These are phyloP conservation scores for Phoronis australis DNA, from an alignment of 2,888 invertebrate genomes.

Conservation along the genomic window DNA sequence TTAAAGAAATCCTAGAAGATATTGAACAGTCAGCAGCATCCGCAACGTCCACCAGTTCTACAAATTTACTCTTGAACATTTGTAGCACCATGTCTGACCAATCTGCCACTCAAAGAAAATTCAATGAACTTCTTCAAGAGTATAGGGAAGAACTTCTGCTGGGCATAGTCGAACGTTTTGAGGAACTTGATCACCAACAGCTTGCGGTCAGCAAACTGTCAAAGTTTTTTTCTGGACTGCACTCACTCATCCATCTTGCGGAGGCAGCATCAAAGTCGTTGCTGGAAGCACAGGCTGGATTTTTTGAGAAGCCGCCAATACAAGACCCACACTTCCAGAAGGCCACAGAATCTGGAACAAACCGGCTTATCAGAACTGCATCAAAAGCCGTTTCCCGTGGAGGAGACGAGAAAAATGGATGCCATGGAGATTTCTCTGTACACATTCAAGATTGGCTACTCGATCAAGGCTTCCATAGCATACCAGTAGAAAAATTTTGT, in stretches of 20 bases:
- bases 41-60: not conserved
- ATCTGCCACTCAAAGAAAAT: conserved; percentile 3
- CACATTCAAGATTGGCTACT: conserved; percentile 6
- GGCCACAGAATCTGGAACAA: conserved; percentile 4
- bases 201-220: not conserved
- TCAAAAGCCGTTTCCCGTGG: conserved; percentile 10
- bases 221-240: conserved; percentile 5
- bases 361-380: conserved; percentile 6
- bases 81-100: conserved; percentile 5
- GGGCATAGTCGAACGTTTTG: not conserved
- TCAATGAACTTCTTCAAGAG: conserved; percentile 2
- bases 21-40: not conserved
- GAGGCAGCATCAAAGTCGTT: too few relatives aligned
- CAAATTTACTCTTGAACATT: conserved; percentile 2
- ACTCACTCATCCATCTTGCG: conserved; percentile 2
- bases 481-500: conserved; percentile 9
- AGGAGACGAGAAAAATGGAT: conserved; percentile 10
- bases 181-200: not conserved
- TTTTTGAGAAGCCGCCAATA: not conserved
- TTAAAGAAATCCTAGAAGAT: conserved; percentile 10
- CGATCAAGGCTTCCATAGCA: conserved; percentile 1
- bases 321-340: conserved; percentile 1
- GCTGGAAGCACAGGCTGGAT: too few relatives aligned
- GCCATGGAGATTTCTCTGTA: conserved; percentile 5
- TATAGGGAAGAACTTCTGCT: not conserved